A percentile compares a stretch with the other conserved stretches of the same genome.
Evolutionary conservation across 1,140 invertebrate species (phyloP).

Genomic region (Anagrus nilaparvatae): DNA sequence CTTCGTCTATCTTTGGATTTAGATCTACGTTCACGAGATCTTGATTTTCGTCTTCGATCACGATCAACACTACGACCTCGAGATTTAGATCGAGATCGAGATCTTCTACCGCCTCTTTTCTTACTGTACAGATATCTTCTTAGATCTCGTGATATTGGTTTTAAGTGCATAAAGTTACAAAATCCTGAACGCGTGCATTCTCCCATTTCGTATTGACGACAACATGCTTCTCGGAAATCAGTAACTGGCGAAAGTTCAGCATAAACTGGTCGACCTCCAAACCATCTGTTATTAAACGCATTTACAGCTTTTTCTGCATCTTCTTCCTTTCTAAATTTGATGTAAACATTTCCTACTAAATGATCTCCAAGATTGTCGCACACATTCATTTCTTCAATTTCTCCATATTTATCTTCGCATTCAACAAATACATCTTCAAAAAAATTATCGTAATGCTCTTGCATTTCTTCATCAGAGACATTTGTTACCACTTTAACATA

Average conservation of each 20-base stretch:
- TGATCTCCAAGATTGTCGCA: slow-evolving; percentile 98
- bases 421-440: slow-evolving; percentile 99
- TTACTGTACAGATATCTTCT: slow-evolving; percentile 52
- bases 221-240: slow-evolving; percentile 97
- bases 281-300: slow-evolving; percentile 97
- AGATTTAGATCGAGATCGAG: slow-evolving; percentile 38
- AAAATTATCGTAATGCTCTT: slow-evolving; percentile 98
- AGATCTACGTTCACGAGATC: slow-evolving; percentile 38
- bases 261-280: slow-evolving; percentile 93
- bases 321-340: slow-evolving; percentile 94
- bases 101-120: slow-evolving; percentile 37
- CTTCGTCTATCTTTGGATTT: slow-evolving; percentile 33
- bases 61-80: slow-evolving; percentile 29
- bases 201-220: slow-evolving; percentile 98
- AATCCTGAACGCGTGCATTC: slow-evolving; percentile 97
- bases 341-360: slow-evolving; percentile 95
- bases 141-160: slow-evolving; percentile 89
- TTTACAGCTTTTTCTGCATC: slow-evolving; percentile 94
- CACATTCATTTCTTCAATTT: slow-evolving; percentile 99
- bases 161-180: slow-evolving; percentile 99
- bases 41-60: slow-evolving; percentile 36
- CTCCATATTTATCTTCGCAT: slow-evolving; percentile 96
- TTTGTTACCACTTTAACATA: slow-evolving; percentile 67
- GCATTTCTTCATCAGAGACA: slow-evolving; percentile 93
- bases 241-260: slow-evolving; percentile 96